Conservation (phyloP, 1,140 invertebrate species). For the Sesamia nonagrioides region DNA sequence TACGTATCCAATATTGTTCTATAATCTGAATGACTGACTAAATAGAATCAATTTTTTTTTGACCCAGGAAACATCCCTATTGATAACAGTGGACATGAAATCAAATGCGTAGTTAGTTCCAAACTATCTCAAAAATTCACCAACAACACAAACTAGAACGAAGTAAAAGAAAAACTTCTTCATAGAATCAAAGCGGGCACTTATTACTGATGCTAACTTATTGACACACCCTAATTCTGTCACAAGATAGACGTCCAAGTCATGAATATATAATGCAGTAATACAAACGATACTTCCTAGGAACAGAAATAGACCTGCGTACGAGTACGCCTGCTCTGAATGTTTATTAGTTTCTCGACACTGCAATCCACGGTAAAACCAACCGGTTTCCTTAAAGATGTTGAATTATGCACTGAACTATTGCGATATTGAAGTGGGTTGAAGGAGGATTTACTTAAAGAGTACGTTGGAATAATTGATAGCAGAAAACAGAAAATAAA, state of each 20-base stretch:
- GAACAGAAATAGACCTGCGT: slow-evolving; percentile 36
- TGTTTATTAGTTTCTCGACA: slow-evolving; percentile 45
- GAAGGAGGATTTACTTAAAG: too few species aligned
- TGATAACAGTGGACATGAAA: too few species aligned
- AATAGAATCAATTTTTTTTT: too few species aligned
- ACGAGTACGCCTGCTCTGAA: not conserved
- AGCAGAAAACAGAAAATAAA: too few species aligned
- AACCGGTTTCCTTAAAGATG: slow-evolving; percentile 32
- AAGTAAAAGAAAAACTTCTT: not conserved
- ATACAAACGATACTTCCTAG: slow-evolving; percentile 37
- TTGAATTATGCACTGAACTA: slow-evolving; percentile 22
- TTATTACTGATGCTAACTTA: not conserved
- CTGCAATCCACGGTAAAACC: slow-evolving; percentile 16
- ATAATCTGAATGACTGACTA: too few species aligned
- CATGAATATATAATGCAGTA: slow-evolving; percentile 22
- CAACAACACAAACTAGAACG: not conserved
- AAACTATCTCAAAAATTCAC: slow-evolving; percentile 2
- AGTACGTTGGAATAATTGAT: too few species aligned
- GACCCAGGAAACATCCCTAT: too few species aligned
- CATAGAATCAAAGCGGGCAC: not conserved
- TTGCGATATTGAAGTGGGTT: not conserved
- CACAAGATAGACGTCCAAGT: not conserved
- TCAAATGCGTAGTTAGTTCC: not conserved
- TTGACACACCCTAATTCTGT: not conserved
- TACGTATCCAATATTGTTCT: too few species aligned